Evolutionary conservation across 1,140 invertebrate genomes (phyloP), one percentile per base, ranked within the genome.

Genomic region (Drosophila tsacasi): DNA sequence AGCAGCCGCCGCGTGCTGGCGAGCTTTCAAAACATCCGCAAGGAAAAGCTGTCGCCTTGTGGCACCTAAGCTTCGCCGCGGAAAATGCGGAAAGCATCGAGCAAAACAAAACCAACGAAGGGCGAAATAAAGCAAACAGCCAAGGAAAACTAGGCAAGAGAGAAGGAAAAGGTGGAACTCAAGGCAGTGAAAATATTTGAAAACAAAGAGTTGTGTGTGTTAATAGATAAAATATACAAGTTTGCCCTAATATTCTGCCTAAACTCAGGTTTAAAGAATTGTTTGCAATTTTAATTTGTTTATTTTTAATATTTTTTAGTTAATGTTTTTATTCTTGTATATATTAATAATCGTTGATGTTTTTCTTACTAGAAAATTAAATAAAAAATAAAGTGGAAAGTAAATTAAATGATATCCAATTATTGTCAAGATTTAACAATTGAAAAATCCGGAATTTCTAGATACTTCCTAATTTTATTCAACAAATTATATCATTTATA

Each of bases 1-100:
- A 84, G 82, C 82, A 85, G 69, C 59, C 35, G 77, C 79, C 83
- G 69, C 54, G 40, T 46, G 65, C 65, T 55, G 21, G 46, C 23
- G 64, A 89, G 84, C 84, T 89, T 83, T 78, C 12, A 44, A 76
- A 78, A 66, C 68, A 81, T 66, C 76, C 66, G 73, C 79, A 83
- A 37, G 55, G 19, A 55, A 27, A 87, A 87, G 83, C 83, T 87
- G 39, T 5, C 39, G 42, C 37, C 30, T 25, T 87, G 84, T 87
- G 84, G 84, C 77, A 89, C 52, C 55, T 60, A 87, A 89, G 84
- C 84, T 87, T 30, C 25, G 15, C 40, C 42, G 40, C 27, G 50
- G 35, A 44, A 47, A 76, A 59, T 9, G 75, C 64, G 37, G 76
- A 83, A 87, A 67, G 61, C 76, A 62, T 32, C 65, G 84, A 87